These are phyloP conservation scores for Epizoanthus illoricatus DNA, from an alignment of 92 coral and sea anemone species.

Conservation along the genomic window DNA sequence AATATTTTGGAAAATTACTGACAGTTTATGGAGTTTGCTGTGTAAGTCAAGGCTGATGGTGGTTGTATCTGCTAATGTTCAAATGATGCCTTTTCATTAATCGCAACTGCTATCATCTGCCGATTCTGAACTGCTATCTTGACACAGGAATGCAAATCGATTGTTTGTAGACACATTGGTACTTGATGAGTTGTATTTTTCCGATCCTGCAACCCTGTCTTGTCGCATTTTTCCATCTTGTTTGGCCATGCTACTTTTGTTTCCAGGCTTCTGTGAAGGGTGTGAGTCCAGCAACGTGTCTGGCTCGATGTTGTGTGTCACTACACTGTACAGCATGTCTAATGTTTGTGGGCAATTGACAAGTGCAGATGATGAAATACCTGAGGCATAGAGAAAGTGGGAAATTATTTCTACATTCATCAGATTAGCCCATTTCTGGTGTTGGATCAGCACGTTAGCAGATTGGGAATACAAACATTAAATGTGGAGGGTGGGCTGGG, in stretches of 20 bases:
- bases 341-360: slow-evolving; percentile 9
- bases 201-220: background rate
- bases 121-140: background rate
- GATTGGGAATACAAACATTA: too few species aligned
- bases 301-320: background rate
- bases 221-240: background rate
- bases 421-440: too few species aligned
- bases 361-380: background rate
- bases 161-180: background rate
- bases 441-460: too few species aligned
- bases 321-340: background rate
- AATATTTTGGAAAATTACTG: too few species aligned
- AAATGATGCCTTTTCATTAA: too few species aligned
- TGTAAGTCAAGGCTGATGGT: too few species aligned
- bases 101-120: too few species aligned
- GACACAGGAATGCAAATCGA: slow-evolving; percentile 12
- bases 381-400: background rate
- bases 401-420: too few species aligned
- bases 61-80: too few species aligned
- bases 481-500: too few species aligned
- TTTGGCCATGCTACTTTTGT: background rate
- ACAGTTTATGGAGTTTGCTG: too few species aligned
- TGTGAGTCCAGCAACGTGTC: background rate
- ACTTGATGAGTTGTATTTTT: background rate
- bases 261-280: background rate